Conservation (phyloP, 2,113 vertebrate species). For the Lepus timidus region DNA sequence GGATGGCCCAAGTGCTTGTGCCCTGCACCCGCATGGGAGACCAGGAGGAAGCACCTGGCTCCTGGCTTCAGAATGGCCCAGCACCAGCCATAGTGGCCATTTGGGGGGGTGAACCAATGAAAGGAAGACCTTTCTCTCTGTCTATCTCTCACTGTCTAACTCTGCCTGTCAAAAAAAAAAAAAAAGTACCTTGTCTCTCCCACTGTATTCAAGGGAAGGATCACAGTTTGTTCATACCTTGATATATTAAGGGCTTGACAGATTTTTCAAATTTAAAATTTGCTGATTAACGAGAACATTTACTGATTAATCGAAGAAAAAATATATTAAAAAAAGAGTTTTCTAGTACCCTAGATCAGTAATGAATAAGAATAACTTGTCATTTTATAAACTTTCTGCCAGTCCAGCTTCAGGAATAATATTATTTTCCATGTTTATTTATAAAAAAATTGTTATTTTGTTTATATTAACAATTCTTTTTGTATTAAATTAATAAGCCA, state of each 20-base stretch:
- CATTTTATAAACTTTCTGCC: background rate
- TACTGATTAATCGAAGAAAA: background rate
- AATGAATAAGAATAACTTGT: background rate
- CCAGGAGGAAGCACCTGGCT: too few species aligned
- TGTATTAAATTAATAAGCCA: background rate
- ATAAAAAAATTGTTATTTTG: background rate
- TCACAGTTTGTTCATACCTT: background rate
- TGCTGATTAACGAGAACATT: background rate
- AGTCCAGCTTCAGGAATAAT: background rate
- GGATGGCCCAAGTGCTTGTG: too few species aligned
- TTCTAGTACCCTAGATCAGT: background rate
- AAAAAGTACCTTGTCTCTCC: background rate
- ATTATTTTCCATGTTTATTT: background rate
- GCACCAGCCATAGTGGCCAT: too few species aligned
- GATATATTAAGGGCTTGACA: background rate
- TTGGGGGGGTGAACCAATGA: too few species aligned
- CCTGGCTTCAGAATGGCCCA: too few species aligned
- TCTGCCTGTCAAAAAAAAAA: too few species aligned
- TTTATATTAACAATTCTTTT: background rate
- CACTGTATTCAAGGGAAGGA: background rate
- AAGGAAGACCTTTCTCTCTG: too few species aligned
- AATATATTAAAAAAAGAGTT: background rate
- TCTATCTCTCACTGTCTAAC: too few species aligned
- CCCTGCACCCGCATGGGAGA: too few species aligned
- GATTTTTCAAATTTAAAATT: conserved; percentile 36